A percentile compares a stretch with the other conserved stretches of the same genome.
These are phyloP conservation scores for Falco naumanni DNA, from an alignment of 2,797 vertebrate genomes.

Conservation along the genomic window DNA sequence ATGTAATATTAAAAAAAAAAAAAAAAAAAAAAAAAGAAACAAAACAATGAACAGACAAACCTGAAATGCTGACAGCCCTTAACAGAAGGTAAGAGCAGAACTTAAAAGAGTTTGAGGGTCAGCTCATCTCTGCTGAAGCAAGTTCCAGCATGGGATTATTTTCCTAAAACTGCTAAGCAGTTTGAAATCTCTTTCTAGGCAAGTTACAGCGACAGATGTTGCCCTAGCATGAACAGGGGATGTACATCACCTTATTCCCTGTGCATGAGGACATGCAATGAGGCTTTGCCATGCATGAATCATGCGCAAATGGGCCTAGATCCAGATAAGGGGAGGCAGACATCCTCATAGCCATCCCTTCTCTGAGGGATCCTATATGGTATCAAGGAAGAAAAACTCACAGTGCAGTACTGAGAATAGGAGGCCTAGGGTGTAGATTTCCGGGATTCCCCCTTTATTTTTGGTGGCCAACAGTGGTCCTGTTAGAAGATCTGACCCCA, in stretches of 20 bases:
- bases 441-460: background rate
- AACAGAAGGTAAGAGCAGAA: background rate
- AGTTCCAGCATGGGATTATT: background rate
- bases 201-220: background rate
- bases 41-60: background rate
- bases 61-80: background rate
- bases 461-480: background rate
- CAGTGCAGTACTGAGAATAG: background rate
- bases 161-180: background rate
- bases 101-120: background rate
- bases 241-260: background rate
- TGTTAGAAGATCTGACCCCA: background rate
- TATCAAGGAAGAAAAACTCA: background rate
- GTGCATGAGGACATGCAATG: background rate
- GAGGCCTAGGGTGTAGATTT: background rate
- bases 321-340: background rate
- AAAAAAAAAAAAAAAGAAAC: background rate
- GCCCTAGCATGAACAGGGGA: background rate
- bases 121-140: background rate
- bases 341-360: background rate
- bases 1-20: background rate
- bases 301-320: background rate
- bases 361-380: background rate
- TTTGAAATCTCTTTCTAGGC: background rate
- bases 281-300: background rate